A percentile compares a stretch with the other conserved stretches of the same genome.
Evolutionary conservation across 2,797 vertebrate species (phyloP).

Genomic region (Gallirallus australis): DNA sequence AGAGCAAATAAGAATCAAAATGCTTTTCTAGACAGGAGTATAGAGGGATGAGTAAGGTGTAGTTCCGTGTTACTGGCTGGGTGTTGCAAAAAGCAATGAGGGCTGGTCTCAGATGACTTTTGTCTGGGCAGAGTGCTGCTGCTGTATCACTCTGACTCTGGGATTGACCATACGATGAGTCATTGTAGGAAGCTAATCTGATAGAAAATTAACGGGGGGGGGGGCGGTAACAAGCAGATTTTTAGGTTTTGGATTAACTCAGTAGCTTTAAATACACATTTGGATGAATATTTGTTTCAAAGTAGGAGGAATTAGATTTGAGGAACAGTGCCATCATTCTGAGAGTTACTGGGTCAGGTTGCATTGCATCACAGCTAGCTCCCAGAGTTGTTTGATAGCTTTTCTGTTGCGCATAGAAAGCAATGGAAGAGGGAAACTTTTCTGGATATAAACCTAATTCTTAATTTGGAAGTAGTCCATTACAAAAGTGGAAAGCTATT

Average conservation of each 20-base stretch:
- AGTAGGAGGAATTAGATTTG: background rate
- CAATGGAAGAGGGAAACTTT: background rate
- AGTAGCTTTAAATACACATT: background rate
- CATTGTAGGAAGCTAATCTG: background rate
- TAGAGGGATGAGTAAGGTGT: background rate
- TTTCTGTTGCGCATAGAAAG: background rate
- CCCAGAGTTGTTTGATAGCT: background rate
- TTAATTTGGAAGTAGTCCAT: background rate
- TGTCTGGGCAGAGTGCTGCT: background rate
- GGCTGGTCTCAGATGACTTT: background rate
- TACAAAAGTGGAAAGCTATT: background rate
- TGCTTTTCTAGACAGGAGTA: background rate
- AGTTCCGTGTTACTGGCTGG: background rate
- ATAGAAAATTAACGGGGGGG: background rate
- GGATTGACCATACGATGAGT: accelerated
- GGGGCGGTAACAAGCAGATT: background rate
- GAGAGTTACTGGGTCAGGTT: background rate
- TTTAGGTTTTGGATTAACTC: background rate
- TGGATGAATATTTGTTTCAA: background rate
- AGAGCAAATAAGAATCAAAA: background rate
- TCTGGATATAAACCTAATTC: background rate
- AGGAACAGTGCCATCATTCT: background rate
- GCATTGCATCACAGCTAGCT: background rate
- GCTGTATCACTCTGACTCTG: background rate
- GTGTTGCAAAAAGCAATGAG: background rate